Evolutionary conservation across 2,888 invertebrate species (phyloP).

Genomic region (Gastracanthus pulcherrimus): DNA sequence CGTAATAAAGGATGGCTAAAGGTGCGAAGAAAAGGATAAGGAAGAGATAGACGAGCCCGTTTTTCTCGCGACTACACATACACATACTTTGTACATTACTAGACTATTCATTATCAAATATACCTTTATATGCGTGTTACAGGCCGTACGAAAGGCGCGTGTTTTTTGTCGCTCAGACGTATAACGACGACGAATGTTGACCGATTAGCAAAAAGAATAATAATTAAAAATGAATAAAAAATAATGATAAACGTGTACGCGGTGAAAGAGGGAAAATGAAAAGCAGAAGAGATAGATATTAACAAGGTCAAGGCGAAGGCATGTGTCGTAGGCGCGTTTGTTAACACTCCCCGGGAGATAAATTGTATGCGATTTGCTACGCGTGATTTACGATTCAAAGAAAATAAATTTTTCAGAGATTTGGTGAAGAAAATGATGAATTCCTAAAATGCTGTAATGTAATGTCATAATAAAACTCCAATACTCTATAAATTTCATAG

Average conservation of each 20-base stretch:
- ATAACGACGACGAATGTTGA: constrained; percentile 59
- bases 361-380: constrained; percentile 45
- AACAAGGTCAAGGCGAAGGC: constrained; percentile 4
- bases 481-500: background rate
- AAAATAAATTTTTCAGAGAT: background rate
- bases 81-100: constrained; percentile 55
- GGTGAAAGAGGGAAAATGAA: constrained; percentile 34
- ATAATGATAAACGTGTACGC: constrained; percentile 37
- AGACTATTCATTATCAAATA: constrained; percentile 58
- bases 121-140: constrained; percentile 59
- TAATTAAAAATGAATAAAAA: constrained; percentile 56
- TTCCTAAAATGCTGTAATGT: background rate
- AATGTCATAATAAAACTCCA: background rate
- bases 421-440: background rate
- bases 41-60: constrained; percentile 15
- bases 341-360: constrained; percentile 47
- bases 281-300: constrained; percentile 6
- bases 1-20: background rate
- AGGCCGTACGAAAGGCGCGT: constrained; percentile 49
- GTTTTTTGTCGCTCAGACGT: constrained; percentile 56
- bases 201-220: constrained; percentile 60
- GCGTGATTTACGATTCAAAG: background rate
- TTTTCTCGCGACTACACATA: constrained; percentile 43
- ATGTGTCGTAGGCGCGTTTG: constrained; percentile 46
- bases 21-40: background rate